Evolutionary conservation across 2,113 vertebrate genomes (phyloP), one percentile per base, ranked within the genome.

Genomic region (Dicentrarchus labrax): DNA sequence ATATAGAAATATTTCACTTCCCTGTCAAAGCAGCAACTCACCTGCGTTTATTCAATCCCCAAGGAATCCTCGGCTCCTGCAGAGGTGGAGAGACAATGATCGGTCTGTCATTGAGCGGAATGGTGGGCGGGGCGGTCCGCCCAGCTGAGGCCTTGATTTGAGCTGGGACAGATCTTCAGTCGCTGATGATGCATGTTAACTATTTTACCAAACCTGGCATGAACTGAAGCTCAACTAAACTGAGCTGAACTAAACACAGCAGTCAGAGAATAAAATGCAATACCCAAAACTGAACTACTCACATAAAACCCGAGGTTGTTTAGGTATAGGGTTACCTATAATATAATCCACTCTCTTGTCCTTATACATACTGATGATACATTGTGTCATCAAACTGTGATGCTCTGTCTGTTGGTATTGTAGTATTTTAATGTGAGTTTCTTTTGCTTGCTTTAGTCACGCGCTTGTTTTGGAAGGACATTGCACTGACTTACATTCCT

Each of bases 21-120:
- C 78, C 91, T 95, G 94, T 96, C 93, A 95, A 86, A 90, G 86
- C 84, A 84, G 76, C 61, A 92, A 88, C 93, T 95, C 93, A 95
- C 93, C 94, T 95, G 94, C 88, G 78, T 93, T 94, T 94, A 93
- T 95, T 92, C 92, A 91, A 93, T 92, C 88, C 76, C 78, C 66
- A 88, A 94, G 92, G 93, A 94, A 94, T 94, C 92, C 86, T 82
- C 78, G 60, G 84, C 75, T 71, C 87, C 86, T 79, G 86, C 81
- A 60, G 83, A 76, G 73, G 61, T 82, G 83, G 53, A 91, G 89
- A 93, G 90, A 94, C 91, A 91, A 83, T 85, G 92, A 93, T 86
- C 45, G 70, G 80, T 87, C 88, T 92, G 89, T 93, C 88, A 93
- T 79, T 24, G 79, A 86, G 88, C 19, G 36, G n/a, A 65, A 53